phyloP scores from a whole-genome alignment of 2,888 invertebrate genomes.

The Tetragonisca angustula region DNA sequence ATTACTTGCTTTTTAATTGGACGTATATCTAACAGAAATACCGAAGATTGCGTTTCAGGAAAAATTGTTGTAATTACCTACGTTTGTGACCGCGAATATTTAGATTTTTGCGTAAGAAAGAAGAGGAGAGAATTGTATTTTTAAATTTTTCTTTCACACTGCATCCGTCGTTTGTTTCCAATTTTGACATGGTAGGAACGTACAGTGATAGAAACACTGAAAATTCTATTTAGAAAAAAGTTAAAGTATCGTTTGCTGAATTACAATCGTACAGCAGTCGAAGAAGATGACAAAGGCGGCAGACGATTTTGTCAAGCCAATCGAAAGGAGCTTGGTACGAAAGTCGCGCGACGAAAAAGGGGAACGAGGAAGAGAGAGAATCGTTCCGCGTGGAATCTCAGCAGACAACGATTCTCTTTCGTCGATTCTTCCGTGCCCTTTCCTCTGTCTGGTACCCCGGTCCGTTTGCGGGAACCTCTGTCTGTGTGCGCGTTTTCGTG shows the following conservation, averaged over 20 bases:
- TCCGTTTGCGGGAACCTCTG: constrained; percentile 46
- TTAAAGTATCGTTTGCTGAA: too few species aligned
- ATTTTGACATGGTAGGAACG: too few species aligned
- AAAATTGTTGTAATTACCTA: not conserved
- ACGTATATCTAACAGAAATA: not conserved
- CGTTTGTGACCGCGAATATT: too few species aligned
- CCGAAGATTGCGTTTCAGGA: not conserved
- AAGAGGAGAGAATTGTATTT: too few species aligned
- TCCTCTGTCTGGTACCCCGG: constrained; percentile 30
- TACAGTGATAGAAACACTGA: too few species aligned
- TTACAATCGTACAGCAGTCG: too few species aligned
- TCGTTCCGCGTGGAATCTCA: constrained; percentile 34
- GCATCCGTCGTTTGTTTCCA: too few species aligned
- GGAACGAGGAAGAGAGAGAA: constrained; percentile 6
- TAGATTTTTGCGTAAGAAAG: too few species aligned
- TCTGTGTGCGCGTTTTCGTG: constrained; percentile 67
- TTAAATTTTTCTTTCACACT: too few species aligned
- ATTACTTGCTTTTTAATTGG: not conserved
- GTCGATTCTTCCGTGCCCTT: constrained; percentile 45
- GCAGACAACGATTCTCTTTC: constrained; percentile 36
- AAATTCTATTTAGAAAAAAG: too few species aligned
- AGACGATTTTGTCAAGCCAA: not conserved
- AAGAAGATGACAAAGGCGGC: too few species aligned
- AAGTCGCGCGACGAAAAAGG: not conserved
- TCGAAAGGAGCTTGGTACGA: not conserved